Percentiles rank a stretch among this genome's conserved stretches.
Conservation (phyloP, 2,797 vertebrate genomes). For the Buphagus erythrorhynchus region DNA sequence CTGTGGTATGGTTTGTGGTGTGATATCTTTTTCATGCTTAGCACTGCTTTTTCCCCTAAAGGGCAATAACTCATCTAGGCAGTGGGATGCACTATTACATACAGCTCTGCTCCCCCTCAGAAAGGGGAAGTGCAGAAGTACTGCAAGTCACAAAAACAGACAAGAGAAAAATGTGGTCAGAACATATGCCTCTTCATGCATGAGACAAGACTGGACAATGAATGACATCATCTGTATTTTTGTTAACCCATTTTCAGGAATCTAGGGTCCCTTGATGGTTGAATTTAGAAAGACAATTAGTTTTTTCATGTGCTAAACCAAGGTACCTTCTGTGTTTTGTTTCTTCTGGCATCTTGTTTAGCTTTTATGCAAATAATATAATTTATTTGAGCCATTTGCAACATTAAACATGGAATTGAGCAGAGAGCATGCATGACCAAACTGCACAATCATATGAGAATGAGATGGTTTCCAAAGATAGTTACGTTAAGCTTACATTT, state of each 20-base stretch:
- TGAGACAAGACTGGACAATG: background rate
- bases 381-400: conserved; percentile 4
- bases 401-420: background rate
- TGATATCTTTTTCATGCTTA: background rate
- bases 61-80: background rate
- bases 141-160: background rate
- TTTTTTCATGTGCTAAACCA: background rate
- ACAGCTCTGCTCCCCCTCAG: background rate
- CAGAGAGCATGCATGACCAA: background rate
- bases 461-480: conserved; percentile 49
- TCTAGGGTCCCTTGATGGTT: background rate
- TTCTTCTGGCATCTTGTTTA: background rate
- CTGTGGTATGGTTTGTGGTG: background rate
- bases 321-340: background rate
- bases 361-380: background rate
- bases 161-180: background rate
- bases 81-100: background rate
- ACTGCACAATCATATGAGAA: background rate
- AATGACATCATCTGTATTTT: conserved; percentile 9
- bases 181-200: background rate
- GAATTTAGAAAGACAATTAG: background rate
- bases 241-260: conserved; percentile 23
- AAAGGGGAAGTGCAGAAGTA: background rate
- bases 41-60: background rate
- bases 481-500: conserved; percentile 30